Conservation (phyloP, 2,888 invertebrate species). For the Prenolepis imparis region DNA sequence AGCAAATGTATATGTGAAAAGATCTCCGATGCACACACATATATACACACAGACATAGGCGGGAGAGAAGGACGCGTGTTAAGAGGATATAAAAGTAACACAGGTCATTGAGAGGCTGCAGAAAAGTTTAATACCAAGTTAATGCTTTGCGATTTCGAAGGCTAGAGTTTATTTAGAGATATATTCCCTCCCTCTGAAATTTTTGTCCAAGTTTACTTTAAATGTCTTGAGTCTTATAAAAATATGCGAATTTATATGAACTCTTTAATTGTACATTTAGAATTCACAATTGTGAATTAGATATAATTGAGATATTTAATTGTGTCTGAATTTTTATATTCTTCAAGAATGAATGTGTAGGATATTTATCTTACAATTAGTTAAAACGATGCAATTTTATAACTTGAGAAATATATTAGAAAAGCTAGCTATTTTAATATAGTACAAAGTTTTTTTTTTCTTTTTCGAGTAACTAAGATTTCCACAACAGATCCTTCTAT, state of each 20-base stretch:
- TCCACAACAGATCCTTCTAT: background rate
- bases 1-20: constrained; percentile 1
- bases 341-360: background rate
- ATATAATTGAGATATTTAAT: background rate
- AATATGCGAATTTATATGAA: background rate
- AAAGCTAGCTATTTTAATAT: background rate
- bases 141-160: background rate
- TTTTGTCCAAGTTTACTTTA: background rate
- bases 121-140: background rate
- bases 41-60: background rate
- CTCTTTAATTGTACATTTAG: background rate
- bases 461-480: background rate
- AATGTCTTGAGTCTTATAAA: background rate
- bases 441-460: background rate
- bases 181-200: too few relatives aligned
- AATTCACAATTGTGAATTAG: background rate
- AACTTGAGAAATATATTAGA: background rate
- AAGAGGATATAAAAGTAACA: constrained; percentile 20
- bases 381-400: background rate
- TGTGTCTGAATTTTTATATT: background rate
- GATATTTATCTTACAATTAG: background rate
- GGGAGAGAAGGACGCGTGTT: background rate
- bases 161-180: background rate
- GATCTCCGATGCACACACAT: background rate
- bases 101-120: background rate